phyloP scores from a whole-genome alignment of 2,113 vertebrate genomes.

The Panthera tigris region DNA sequence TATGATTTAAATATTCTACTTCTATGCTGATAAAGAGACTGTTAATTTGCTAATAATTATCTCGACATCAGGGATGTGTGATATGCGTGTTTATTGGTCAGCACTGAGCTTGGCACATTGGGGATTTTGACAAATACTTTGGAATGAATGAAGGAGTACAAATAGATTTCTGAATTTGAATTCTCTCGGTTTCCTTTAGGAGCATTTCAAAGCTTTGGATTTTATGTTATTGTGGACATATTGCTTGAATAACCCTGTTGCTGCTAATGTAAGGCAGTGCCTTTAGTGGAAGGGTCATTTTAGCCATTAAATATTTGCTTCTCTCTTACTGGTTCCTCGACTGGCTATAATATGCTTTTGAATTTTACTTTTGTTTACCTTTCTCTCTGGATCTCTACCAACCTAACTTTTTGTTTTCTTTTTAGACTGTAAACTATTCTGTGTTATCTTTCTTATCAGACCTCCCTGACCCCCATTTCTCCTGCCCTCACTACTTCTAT shows the following conservation, averaged over 20 bases:
- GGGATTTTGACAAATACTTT: background rate
- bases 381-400: background rate
- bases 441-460: background rate
- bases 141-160: background rate
- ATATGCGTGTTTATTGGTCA: background rate
- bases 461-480: background rate
- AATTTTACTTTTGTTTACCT: background rate
- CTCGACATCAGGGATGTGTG: background rate
- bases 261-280: background rate
- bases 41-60: background rate
- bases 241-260: background rate
- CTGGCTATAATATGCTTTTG: background rate
- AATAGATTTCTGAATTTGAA: background rate
- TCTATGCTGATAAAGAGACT: background rate
- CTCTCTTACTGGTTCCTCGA: background rate
- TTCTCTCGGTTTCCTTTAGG: slow-evolving; percentile 13
- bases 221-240: background rate
- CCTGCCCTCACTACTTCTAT: background rate
- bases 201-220: background rate
- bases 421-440: background rate
- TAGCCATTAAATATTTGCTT: background rate
- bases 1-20: background rate
- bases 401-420: background rate
- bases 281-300: background rate
- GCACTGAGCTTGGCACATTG: background rate